These are phyloP conservation scores for Leucosticte australis DNA, from an alignment of 2,113 vertebrate genomes.

Conservation along the genomic window DNA sequence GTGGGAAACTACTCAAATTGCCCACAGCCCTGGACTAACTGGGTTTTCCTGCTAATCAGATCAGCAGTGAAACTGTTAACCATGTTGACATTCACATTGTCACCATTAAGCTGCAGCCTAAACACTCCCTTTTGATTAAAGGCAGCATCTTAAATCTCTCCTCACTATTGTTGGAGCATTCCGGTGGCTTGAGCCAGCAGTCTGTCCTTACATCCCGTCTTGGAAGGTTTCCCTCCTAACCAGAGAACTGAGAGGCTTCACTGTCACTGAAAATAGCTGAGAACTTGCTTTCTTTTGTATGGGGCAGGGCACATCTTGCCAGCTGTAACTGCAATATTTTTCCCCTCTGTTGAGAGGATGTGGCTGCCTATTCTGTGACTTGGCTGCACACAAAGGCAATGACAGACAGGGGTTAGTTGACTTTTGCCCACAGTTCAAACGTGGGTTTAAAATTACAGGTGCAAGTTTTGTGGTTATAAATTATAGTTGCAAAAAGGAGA, in stretches of 20 bases:
- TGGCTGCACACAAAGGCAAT: not conserved
- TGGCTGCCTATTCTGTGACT: not conserved
- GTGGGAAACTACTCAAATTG: slow-evolving; percentile 41
- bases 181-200: not conserved
- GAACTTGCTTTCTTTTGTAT: slow-evolving; percentile 1
- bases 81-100: slow-evolving; percentile 21
- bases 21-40: not conserved
- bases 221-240: slow-evolving; percentile 11
- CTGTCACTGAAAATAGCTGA: not conserved
- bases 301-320: not conserved
- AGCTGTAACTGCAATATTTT: not conserved
- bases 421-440: slow-evolving; percentile 10
- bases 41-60: slow-evolving; percentile 30
- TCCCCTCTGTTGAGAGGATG: slow-evolving; percentile 7
- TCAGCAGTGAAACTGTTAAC: slow-evolving; percentile 60
- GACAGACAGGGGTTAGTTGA: not conserved
- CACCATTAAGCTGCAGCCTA: slow-evolving; percentile 29
- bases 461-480: not conserved
- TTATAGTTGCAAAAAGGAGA: not conserved
- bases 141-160: slow-evolving; percentile 36
- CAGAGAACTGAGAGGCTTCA: not conserved
- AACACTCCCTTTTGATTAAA: slow-evolving; percentile 51
- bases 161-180: not conserved
- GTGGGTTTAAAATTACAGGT: slow-evolving; percentile 32
- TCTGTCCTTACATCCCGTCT: not conserved